Conservation (phyloP, 2,113 vertebrate genomes). For the Stercorarius parasiticus region DNA sequence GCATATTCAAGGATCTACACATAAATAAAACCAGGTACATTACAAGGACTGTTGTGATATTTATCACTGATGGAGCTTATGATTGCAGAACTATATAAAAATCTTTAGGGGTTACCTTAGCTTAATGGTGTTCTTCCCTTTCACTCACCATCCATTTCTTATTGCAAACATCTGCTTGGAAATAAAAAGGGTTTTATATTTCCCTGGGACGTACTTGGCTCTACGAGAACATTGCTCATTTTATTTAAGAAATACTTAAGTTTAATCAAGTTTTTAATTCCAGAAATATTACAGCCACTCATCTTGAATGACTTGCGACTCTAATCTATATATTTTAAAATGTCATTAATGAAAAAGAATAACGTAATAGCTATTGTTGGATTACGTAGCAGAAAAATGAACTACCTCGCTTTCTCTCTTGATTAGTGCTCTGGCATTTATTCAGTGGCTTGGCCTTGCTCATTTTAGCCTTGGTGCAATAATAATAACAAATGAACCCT, state of each 20-base stretch:
- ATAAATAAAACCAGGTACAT: conserved; percentile 72
- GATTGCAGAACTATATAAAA: conserved; percentile 73
- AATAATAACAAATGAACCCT: conserved; percentile 54
- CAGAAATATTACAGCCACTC: conserved; percentile 68
- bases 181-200: conserved; percentile 76
- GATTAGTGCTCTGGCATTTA: conserved; percentile 49
- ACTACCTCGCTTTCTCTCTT: conserved; percentile 48
- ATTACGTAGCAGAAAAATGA: conserved; percentile 51
- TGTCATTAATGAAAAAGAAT: conserved; percentile 61
- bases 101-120: conserved; percentile 71
- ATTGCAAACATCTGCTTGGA: conserved; percentile 84
- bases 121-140: conserved; percentile 74
- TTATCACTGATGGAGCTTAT: conserved; percentile 72
- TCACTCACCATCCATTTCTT: conserved; percentile 79
- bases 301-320: conserved; percentile 61
- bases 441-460: conserved; percentile 47
- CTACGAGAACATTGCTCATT: conserved; percentile 65
- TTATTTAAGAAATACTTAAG: conserved; percentile 75
- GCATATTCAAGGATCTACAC: conserved; percentile 36
- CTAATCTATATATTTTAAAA: conserved; percentile 58
- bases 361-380: conserved; percentile 53
- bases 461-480: conserved; percentile 45
- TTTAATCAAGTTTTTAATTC: conserved; percentile 78
- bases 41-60: conserved; percentile 67
- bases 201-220: conserved; percentile 78